Base-by-base conservation (phyloP, 2,888 invertebrate species). In the Protophormia terraenovae region DNA sequence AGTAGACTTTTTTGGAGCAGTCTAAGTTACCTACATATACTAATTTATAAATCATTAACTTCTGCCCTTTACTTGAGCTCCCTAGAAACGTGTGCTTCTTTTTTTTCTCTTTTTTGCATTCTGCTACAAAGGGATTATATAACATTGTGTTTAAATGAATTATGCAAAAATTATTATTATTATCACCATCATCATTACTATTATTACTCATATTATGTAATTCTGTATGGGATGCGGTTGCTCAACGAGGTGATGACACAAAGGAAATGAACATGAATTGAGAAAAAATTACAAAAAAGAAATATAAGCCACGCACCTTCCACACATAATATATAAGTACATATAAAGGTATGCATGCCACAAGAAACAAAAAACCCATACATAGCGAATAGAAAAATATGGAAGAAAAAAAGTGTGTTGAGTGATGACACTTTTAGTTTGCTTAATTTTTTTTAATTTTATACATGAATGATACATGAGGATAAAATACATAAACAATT, bases 101-200 rank as follows among this genome's bases (percentile, higher is more conserved):
- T n/a, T 1, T 27, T 14, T 6, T 41, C 38, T 67, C 14, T 19
- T 55, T 67, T 19, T 6, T 53, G 19, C 41, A 14, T 38, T 29
- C 38, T 60, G 38, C 50, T 27, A 60, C 73, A 67, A 75, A 67
- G 71, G 76, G 66, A 83, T 83, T 72, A 77, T 83, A 55, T 64
- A 71, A 82, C 35, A 77, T 58, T 83, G 32, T 38, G 82, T 55
- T 83, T 35, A 69, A 67, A 64, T 64, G 62, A 75, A 73, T 83
- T 79, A 71, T 79, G 50, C 41, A 79, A 29, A 62, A 78, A 47
- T 22, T 41, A 29, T 58, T 45, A 55, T 55, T 58, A 45, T 55
- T 50, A 60, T 55, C 32, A 53, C 14, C 66, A 45, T 55, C 60
- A 60, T 55, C 32, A 53, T 24, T 24, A 53, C 24, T n/a, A 24